A percentile compares a stretch with the other conserved stretches of the same genome.
These are phyloP conservation scores for Rutpela maculata DNA, from an alignment of 2,888 invertebrate species.

Conservation along the genomic window DNA sequence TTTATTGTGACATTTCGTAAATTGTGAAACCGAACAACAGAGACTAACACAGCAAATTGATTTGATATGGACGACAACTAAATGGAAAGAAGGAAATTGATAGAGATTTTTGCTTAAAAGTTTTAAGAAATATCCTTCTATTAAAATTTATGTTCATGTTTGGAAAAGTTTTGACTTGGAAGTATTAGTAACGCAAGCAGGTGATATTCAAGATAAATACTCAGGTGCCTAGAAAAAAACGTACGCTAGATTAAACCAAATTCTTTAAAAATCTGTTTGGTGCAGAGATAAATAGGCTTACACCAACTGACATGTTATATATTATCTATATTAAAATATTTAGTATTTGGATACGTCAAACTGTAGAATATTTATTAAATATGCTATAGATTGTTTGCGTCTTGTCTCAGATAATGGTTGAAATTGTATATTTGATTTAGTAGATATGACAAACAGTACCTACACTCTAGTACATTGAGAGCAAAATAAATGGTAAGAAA, in stretches of 20 bases:
- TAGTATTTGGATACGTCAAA: too few relatives aligned
- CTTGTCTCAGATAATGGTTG: too few relatives aligned
- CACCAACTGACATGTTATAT: background rate
- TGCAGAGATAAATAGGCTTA: background rate
- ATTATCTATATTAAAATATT: too few relatives aligned
- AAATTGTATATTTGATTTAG: too few relatives aligned
- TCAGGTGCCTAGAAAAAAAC: background rate
- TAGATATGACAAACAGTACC: too few relatives aligned
- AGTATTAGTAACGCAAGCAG: background rate
- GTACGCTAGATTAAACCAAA: background rate
- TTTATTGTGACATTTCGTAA: slow-evolving; percentile 30
- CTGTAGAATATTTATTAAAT: too few relatives aligned
- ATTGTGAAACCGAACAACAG: slow-evolving; percentile 19
- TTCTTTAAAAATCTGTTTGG: background rate
- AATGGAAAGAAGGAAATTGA: background rate
- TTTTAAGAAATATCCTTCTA: slow-evolving; percentile 5
- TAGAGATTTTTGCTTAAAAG: slow-evolving; percentile 14
- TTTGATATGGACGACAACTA: slow-evolving; percentile 21
- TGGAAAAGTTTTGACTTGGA: slow-evolving; percentile 1
- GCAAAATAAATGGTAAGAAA: too few relatives aligned
- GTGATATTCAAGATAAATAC: background rate
- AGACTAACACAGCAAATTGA: slow-evolving; percentile 25
- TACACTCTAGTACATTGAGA: too few relatives aligned
- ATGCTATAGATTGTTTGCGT: too few relatives aligned
- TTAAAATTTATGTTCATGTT: background rate